Evolutionary conservation across 2,797 vertebrate species (phyloP).

Genomic region (Catharus ustulatus): DNA sequence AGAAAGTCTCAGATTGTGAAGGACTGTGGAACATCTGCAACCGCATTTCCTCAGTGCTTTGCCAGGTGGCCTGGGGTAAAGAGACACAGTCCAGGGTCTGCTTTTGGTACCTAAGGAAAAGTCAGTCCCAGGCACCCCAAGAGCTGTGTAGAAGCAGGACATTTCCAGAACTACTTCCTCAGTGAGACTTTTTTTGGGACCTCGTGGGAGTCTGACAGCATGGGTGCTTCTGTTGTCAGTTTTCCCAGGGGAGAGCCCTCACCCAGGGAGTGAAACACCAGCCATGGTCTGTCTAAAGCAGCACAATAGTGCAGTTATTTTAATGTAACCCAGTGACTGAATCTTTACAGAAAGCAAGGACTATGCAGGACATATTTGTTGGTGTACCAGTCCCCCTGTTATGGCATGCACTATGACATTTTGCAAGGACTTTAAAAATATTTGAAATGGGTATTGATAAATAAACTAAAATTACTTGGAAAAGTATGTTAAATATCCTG

Average conservation of each 20-base stretch:
- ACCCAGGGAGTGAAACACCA: neutral
- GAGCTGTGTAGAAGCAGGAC: neutral
- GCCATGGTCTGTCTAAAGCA: neutral
- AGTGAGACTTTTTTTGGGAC: neutral
- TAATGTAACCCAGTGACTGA: neutral
- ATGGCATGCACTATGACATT: neutral
- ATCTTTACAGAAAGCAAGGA: neutral
- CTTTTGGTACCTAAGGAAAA: neutral
- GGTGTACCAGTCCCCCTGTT: neutral
- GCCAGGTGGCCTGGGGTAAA: neutral
- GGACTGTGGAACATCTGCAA: neutral
- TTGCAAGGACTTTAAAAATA: neutral
- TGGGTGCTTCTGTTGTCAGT: neutral
- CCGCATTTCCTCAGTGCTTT: neutral
- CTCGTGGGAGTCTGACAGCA: rapidly evolving
- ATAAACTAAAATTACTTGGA: neutral
- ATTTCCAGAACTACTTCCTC: neutral
- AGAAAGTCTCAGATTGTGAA: neutral
- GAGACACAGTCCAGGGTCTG: neutral
- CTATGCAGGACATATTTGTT: neutral
- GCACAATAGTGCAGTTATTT: neutral
- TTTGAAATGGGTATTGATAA: neutral
- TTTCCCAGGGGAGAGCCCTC: neutral
- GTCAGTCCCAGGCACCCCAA: neutral
- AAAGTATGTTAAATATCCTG: neutral